Base-by-base conservation (phyloP, 2,888 invertebrate genomes). In the Spialia ferax region DNA sequence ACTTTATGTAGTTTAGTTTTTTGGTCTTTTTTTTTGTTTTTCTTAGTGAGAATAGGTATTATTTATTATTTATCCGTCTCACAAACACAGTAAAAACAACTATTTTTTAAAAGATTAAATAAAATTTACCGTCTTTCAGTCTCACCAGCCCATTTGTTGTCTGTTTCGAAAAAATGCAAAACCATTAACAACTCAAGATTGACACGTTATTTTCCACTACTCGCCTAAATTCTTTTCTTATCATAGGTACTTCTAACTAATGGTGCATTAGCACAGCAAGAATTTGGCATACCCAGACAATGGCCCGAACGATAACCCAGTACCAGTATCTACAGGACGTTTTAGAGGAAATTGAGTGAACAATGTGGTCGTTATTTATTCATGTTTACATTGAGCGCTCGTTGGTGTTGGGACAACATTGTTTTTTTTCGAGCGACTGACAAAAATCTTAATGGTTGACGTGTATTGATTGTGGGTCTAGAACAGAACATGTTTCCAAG, bases 391-490 rank as follows among this genome's bases (percentile, higher is more conserved):
- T 83, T 83, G 83, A 82, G 80, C 80, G 77, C 76, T 74, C 61
- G 66, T 74, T 74, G 75, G 77, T 84, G 83, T 85, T 85, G n/a
- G 81, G 73, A 50, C 52, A 59, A 45, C 29, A 54, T 45, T 54
- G 13, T 35, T 13, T 60, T 66, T 79, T 81, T 82, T 82, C 81
- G 79, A 75, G 75, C 75, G 78, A 77, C 78, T 83, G 82, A 81
- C 81, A 77, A 77, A 79, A 78, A 52, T 59, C 38, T 74, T 66
- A 55, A 73, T 75, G 74, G 75, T 75, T 84, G 88, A 88, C 85
- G 80, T 79, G 75, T 84, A 91, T 92, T 89, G 88, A 92, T 91
- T 83, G 83, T 79, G 84, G 82, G 79, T 80, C 78, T 79, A 76
- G 82, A 81, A 76, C 75, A 77, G 77, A 79, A 84, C 82, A 85